These are phyloP conservation scores for Psammodynastes pulverulentus DNA, from an alignment of 2,113 vertebrate genomes.

Conservation along the genomic window DNA sequence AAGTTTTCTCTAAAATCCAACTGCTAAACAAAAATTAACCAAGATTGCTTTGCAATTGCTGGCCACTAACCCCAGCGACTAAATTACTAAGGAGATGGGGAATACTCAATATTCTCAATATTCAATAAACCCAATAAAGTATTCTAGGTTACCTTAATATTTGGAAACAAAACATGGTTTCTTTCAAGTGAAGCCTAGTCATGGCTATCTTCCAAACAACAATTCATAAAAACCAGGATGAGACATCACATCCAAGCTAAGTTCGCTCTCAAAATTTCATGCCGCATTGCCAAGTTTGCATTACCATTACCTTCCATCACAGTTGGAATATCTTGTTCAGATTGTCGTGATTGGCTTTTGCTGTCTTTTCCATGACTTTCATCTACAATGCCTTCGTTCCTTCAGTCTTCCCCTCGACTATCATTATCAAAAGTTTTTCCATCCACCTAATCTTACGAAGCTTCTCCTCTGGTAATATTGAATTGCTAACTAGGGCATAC, in stretches of 20 bases:
- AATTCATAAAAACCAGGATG: neutral
- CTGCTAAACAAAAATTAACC: neutral
- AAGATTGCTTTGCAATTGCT: neutral
- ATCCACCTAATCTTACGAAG: too few species aligned
- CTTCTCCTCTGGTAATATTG: too few species aligned
- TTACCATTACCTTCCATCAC: neutral
- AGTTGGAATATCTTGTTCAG: neutral
- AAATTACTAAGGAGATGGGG: neutral
- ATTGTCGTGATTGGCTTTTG: neutral
- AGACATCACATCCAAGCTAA: neutral
- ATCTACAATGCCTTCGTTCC: too few species aligned
- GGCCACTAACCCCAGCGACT: neutral
- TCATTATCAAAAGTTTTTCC: neutral
- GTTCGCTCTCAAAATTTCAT: neutral
- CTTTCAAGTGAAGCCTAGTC: neutral
- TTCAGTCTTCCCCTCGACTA: neutral
- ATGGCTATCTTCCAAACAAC: neutral
- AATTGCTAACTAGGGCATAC: too few species aligned
- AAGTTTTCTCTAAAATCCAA: neutral
- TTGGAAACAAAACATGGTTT: neutral
- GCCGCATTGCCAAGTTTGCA: neutral
- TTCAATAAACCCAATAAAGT: neutral
- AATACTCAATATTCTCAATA: neutral
- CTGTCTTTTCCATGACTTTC: neutral
- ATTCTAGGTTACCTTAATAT: neutral